A percentile compares a stretch with the other conserved stretches of the same genome.
Conservation (phyloP, 2,797 vertebrate species). For the Malacoctenus gilli region DNA sequence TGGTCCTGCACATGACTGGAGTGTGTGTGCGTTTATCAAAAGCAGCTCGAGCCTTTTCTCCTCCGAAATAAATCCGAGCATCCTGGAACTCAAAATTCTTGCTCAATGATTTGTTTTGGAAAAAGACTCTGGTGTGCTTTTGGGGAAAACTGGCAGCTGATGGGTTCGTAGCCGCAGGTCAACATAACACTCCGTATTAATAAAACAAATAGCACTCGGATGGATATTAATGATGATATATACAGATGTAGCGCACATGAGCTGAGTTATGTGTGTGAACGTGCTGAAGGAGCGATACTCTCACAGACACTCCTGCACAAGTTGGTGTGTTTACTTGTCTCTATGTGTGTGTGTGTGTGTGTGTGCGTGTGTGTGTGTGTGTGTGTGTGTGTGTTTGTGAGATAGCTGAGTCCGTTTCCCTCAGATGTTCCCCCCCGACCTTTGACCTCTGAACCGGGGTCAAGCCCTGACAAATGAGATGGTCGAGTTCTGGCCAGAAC, state of each 20-base stretch:
- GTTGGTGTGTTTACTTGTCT: conserved; percentile 58
- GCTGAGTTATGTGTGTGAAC: conserved; percentile 47
- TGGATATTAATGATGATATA: conserved; percentile 60
- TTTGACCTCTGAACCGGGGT: conserved; percentile 65
- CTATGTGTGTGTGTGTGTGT: conserved; percentile 22
- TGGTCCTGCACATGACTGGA: conserved; percentile 16
- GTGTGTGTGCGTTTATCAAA: conserved; percentile 28
- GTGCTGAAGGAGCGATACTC: conserved; percentile 34
- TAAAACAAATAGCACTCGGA: conserved; percentile 53
- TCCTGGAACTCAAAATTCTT: conserved; percentile 40
- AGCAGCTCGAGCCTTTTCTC: conserved; percentile 12
- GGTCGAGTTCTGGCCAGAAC: conserved; percentile 65
- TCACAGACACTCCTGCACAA: conserved; percentile 9
- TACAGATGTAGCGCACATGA: conserved; percentile 42
- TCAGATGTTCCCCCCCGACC: conserved; percentile 72
- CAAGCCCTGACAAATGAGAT: conserved; percentile 79
- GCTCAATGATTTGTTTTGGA: conserved; percentile 42
- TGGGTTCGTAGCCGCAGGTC: conserved; percentile 53
- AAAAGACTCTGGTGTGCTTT: conserved; percentile 34
- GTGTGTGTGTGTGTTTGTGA: conserved; percentile 12
- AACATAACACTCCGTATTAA: conserved; percentile 53
- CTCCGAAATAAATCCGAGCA: conserved; percentile 34
- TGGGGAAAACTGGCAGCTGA: conserved; percentile 45
- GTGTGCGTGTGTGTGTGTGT: conserved; percentile 24
- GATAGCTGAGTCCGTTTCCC: conserved; percentile 56